Base-by-base conservation (phyloP, 2,888 invertebrate species). In the Synergus gifuensis region DNA sequence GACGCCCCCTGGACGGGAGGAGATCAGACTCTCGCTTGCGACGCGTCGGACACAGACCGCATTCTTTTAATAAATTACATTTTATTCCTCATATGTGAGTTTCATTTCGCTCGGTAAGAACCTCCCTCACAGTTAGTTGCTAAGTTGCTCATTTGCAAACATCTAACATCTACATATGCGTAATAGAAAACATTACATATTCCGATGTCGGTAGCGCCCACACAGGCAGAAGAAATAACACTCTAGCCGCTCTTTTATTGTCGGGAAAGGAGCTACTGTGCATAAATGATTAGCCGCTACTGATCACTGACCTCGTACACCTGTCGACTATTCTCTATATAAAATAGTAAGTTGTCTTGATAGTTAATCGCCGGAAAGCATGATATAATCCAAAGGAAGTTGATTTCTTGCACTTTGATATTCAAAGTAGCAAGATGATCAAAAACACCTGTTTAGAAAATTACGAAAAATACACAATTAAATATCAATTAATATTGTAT, bases 251-350 rank as follows among this genome's bases (percentile, higher is more conserved):
- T 87, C 89, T 89, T 91, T 90, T 90, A 91, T 90, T 86, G 89
- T 85, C 88, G 88, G 85, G 84, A 86, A 88, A 88, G 88, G 86
- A 87, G 87, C 88, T 88, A 89, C 87, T 84, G 90, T 89, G 90
- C 90, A 91, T 91, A 89, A 90, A 86, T 86, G 89, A 91, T 91
- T 86, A 88, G 89, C 84, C 82, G 84, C 80, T 81, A 77, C 54
- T 87, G 85, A 86, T 84, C 86, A 80, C 83, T 87, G 88, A 85
- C 88, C 88, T 89, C 88, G 87, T 87, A 85, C 89, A 90, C 89
- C 89, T 90, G 89, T 85, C 84, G 83, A 69, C 79, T 79, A 78
- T 81, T 81, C 54, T 54, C n/a, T n/a, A n/a, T n/a, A 36, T 36
- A 54, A 73, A 36, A 73, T 73, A 54, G 54, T 54, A 73, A 54